Percentiles rank a stretch among this genome's conserved stretches.
Evolutionary conservation across 2,797 vertebrate genomes (phyloP).

Genomic region (Acanthurus lineatus): DNA sequence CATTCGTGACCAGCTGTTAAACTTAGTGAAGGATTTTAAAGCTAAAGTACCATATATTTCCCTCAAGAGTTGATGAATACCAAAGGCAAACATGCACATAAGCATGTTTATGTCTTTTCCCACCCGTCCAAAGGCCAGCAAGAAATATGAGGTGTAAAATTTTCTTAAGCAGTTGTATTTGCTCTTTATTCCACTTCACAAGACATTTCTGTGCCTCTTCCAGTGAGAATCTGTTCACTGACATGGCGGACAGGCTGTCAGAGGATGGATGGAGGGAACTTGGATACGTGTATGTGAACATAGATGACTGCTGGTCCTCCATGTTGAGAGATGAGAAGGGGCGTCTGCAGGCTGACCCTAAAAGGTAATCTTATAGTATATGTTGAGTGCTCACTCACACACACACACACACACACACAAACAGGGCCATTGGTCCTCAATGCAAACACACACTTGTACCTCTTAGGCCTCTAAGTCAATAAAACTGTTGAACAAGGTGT

Average conservation of each 20-base stretch:
- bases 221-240: conserved; percentile 89
- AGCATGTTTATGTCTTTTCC: no score
- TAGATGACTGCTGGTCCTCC: conserved; percentile 96
- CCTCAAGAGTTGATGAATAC: no score
- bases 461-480: no score
- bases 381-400: neutral
- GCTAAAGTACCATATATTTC: no score
- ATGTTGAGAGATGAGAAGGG: conserved; percentile 86
- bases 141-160: no score
- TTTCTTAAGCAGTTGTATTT: neutral
- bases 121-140: no score
- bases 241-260: conserved; percentile 92
- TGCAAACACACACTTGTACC: no score
- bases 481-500: no score
- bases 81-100: no score
- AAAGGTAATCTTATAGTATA: conserved; percentile 76
- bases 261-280: conserved; percentile 95
- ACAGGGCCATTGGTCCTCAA: no score
- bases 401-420: neutral
- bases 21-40: no score
- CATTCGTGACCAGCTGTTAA: no score
- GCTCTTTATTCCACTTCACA: neutral
- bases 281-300: conserved; percentile 93
- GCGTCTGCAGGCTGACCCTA: conserved; percentile 87
- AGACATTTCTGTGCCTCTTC: neutral